Evolutionary conservation across 2,888 invertebrate species (phyloP).

Genomic region (Stomorhina lunata): DNA sequence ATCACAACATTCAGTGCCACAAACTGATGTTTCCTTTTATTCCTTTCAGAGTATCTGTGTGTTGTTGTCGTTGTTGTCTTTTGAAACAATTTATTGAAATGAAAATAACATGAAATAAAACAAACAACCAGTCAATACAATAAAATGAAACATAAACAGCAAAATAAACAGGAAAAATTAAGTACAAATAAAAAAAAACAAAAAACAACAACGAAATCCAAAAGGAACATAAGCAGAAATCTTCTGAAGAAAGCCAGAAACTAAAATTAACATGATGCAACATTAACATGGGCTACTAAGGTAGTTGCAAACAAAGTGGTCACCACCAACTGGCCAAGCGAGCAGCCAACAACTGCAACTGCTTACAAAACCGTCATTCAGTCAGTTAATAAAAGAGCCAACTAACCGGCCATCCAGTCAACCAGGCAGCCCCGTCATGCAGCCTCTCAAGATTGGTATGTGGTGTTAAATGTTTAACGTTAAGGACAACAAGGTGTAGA

Average conservation of each 20-base stretch:
- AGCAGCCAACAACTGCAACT: slow-evolving; percentile 45
- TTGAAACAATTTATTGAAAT: slow-evolving; percentile 65
- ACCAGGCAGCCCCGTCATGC: neutral
- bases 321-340: slow-evolving; percentile 61
- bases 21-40: slow-evolving; percentile 31
- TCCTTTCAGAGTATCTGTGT: neutral
- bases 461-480: slow-evolving; percentile 65
- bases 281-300: slow-evolving; percentile 65
- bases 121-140: slow-evolving; percentile 66
- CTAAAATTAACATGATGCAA: slow-evolving; percentile 61
- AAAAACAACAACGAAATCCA: no score
- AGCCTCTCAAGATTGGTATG: slow-evolving; percentile 57
- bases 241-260: slow-evolving; percentile 19
- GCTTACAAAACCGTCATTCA: slow-evolving; percentile 23
- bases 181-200: slow-evolving; percentile 2
- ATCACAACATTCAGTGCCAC: slow-evolving; percentile 8
- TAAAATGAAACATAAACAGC: slow-evolving; percentile 64
- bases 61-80: slow-evolving; percentile 18
- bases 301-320: slow-evolving; percentile 66
- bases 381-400: no score
- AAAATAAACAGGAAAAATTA: slow-evolving; percentile 23
- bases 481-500: slow-evolving; percentile 65
- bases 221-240: no score
- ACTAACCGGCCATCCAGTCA: no score
- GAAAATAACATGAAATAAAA: slow-evolving; percentile 66